Evolutionary conservation across 2,113 vertebrate genomes (phyloP).

Genomic region (Ovibos moschatus): DNA sequence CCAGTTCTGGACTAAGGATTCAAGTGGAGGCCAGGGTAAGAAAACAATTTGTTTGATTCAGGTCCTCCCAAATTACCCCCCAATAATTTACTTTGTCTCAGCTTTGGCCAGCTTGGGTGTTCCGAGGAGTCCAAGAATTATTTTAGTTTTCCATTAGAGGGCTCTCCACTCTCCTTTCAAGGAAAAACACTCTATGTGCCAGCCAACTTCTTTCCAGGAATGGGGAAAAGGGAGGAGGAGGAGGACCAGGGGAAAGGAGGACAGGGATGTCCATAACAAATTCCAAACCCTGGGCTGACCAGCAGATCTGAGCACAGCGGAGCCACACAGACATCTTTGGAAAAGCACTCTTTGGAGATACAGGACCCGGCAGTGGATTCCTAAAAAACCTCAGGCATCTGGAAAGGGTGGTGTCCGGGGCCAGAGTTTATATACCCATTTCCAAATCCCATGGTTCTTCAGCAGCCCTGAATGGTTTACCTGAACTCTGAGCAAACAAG

Average conservation of each 20-base stretch:
- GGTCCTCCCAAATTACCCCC: slow-evolving; percentile 42
- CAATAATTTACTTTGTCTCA: slow-evolving; percentile 52
- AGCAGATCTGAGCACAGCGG: background rate
- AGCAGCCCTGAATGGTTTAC: background rate
- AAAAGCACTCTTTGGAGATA: background rate
- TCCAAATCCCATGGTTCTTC: background rate
- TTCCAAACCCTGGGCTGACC: background rate
- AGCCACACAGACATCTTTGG: background rate
- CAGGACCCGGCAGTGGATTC: background rate
- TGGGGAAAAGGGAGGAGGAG: slow-evolving; percentile 15
- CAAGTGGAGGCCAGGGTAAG: background rate
- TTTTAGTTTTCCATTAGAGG: slow-evolving; percentile 73
- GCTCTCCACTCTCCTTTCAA: slow-evolving; percentile 70
- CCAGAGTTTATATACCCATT: background rate
- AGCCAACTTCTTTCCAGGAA: slow-evolving; percentile 69
- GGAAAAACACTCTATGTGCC: slow-evolving; percentile 64
- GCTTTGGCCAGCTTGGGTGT: slow-evolving; percentile 34
- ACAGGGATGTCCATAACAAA: slow-evolving; percentile 26
- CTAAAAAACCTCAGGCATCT: background rate
- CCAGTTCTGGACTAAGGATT: background rate
- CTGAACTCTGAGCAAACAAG: background rate
- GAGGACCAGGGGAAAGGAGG: slow-evolving; percentile 27
- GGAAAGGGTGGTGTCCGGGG: background rate
- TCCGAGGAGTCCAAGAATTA: slow-evolving; percentile 63
- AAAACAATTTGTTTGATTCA: slow-evolving; percentile 42